Evolutionary conservation across 2,888 invertebrate genomes (phyloP).

Genomic region (Tachina grossa): DNA sequence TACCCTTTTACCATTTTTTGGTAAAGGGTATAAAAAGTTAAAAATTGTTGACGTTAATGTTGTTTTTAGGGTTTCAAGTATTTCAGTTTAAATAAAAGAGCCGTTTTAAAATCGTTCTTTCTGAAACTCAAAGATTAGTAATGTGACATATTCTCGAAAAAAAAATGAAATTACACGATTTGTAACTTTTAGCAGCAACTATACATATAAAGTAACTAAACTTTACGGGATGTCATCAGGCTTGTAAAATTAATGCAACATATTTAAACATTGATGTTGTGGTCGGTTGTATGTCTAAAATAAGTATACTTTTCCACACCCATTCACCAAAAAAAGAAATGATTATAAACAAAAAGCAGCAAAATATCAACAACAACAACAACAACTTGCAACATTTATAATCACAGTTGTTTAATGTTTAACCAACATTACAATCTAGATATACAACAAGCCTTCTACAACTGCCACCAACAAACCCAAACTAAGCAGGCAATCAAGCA

Average conservation of each 20-base stretch:
- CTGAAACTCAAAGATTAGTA: not conserved
- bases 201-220: not conserved
- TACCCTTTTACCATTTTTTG: too few species aligned
- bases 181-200: conserved; percentile 12
- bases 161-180: too few species aligned
- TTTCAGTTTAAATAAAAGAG: not conserved
- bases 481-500: conserved; percentile 47
- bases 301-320: conserved; percentile 63
- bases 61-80: conserved; percentile 51
- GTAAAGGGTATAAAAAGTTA: too few species aligned
- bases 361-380: conserved; percentile 8
- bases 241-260: conserved; percentile 51
- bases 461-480: conserved; percentile 62
- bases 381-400: conserved; percentile 59
- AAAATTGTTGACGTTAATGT: conserved; percentile 52
- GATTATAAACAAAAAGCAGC: conserved; percentile 7
- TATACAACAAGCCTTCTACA: conserved; percentile 53
- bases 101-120: not conserved
- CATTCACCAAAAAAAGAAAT: conserved; percentile 22
- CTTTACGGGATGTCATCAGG: conserved; percentile 38
- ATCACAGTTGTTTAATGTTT: conserved; percentile 70
- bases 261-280: conserved; percentile 53
- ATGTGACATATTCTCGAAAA: too few species aligned
- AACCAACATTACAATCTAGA: conserved; percentile 64
- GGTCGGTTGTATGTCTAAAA: conserved; percentile 54